These are phyloP conservation scores for Nemurella pictetii DNA, from an alignment of 2,888 invertebrate genomes.

Conservation along the genomic window DNA sequence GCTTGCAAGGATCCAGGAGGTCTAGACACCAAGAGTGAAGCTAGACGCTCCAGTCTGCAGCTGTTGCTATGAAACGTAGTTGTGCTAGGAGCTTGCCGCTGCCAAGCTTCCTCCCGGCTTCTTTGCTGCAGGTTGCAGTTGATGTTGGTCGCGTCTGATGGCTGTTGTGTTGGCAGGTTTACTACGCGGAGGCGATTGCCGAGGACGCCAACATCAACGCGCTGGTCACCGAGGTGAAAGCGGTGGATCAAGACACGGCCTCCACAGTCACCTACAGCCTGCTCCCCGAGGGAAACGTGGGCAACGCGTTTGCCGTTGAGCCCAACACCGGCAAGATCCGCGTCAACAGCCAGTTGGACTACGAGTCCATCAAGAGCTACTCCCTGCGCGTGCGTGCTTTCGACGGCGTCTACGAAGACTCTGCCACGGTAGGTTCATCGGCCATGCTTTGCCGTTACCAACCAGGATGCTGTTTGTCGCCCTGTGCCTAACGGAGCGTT, in stretches of 20 bases:
- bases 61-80: no score
- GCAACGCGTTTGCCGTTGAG: conserved; percentile 84
- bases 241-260: conserved; percentile 79
- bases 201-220: conserved; percentile 85
- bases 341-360: conserved; percentile 77
- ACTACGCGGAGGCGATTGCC: conserved; percentile 72
- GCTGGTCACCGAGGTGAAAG: conserved; percentile 84
- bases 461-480: no score
- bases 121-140: no score
- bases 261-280: conserved; percentile 80
- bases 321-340: conserved; percentile 82
- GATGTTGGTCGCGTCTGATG: no score
- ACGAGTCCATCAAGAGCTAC: conserved; percentile 79
- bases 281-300: conserved; percentile 83
- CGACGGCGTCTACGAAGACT: conserved; percentile 82
- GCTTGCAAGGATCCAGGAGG: no score
- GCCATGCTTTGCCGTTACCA: background rate
- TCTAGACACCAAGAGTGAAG: no score
- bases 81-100: no score
- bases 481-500: no score
- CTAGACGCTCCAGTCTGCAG: no score
- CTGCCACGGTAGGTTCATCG: conserved; percentile 61
- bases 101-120: no score
- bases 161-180: conserved; percentile 51
- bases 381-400: conserved; percentile 80